Conservation (phyloP, 2,797 vertebrate species). For the Ispidina picta region DNA sequence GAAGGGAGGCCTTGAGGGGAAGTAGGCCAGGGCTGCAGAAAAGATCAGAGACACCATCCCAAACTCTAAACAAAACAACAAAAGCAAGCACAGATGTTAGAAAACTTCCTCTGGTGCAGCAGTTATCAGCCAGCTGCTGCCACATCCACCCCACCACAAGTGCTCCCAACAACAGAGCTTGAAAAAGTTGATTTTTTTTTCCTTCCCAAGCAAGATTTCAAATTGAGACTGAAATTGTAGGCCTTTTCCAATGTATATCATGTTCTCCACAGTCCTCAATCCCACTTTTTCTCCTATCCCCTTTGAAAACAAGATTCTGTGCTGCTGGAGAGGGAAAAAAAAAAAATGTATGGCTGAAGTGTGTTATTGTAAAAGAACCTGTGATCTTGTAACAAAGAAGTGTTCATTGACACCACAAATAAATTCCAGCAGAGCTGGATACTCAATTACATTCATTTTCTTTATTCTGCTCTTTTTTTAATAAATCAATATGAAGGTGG, state of each 20-base stretch:
- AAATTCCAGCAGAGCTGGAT: slow-evolving; percentile 45
- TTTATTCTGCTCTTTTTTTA: slow-evolving; percentile 24
- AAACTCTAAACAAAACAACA: slow-evolving; percentile 82
- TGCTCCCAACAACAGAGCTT: neutral
- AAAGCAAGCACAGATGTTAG: slow-evolving; percentile 29
- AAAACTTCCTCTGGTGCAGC: slow-evolving; percentile 1
- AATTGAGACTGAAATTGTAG: neutral
- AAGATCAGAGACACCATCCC: slow-evolving; percentile 87
- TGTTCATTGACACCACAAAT: slow-evolving; percentile 38
- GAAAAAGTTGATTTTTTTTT: neutral
- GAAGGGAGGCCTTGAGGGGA: slow-evolving; percentile 91
- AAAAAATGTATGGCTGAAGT: neutral
- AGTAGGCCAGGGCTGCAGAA: slow-evolving; percentile 87
- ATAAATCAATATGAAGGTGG: slow-evolving; percentile 44
- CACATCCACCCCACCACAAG: neutral
- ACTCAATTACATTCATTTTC: slow-evolving; percentile 1
- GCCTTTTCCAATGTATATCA: slow-evolving; percentile 1
- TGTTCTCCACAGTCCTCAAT: neutral
- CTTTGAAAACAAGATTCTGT: slow-evolving; percentile 39
- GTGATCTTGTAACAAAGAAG: slow-evolving; percentile 45
- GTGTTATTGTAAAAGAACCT: slow-evolving; percentile 38
- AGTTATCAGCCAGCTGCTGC: neutral
- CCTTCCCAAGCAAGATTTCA: neutral
- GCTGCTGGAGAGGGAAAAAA: neutral
- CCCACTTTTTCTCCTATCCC: neutral